Percentiles rank a stretch among this genome's conserved stretches.
Conservation (phyloP, 2,113 vertebrate genomes). For the Nerophis ophidion region DNA sequence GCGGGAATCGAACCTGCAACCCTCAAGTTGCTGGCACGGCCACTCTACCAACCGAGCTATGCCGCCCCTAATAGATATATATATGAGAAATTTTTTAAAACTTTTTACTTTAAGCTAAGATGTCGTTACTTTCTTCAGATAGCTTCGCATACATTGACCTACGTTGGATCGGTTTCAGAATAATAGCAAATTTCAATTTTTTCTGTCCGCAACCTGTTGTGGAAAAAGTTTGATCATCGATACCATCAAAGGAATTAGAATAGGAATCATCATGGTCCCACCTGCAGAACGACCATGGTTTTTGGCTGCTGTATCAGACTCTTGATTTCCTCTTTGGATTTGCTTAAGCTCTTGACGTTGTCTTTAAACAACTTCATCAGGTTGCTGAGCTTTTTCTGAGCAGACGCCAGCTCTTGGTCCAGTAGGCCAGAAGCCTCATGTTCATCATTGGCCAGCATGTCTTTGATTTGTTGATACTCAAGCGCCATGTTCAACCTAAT, state of each 20-base stretch:
- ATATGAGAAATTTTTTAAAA: too few species aligned
- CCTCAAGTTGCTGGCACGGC: too few species aligned
- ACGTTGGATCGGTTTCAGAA: too few species aligned
- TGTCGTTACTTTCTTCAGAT: too few species aligned
- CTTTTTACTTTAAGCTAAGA: too few species aligned
- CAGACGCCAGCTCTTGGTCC: slow-evolving; percentile 75
- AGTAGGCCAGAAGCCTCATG: slow-evolving; percentile 54
- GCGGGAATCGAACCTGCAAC: too few species aligned
- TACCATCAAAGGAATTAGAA: not conserved
- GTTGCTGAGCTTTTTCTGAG: slow-evolving; percentile 63
- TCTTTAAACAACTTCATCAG: slow-evolving; percentile 67
- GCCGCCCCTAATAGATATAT: too few species aligned
- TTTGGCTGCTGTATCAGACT: slow-evolving; percentile 67
- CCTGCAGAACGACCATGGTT: slow-evolving; percentile 83
- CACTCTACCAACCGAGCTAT: too few species aligned
- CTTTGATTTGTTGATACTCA: slow-evolving; percentile 77
- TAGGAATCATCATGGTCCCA: slow-evolving; percentile 38
- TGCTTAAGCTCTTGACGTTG: slow-evolving; percentile 72
- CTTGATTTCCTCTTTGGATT: slow-evolving; percentile 68
- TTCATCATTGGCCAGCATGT: slow-evolving; percentile 74
- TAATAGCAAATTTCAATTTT: too few species aligned
- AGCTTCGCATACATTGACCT: too few species aligned
- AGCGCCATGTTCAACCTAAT: slow-evolving; percentile 64
- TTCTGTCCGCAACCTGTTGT: too few species aligned
- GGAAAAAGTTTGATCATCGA: too few species aligned